These are phyloP conservation scores for Scrobipalpa atriplicella DNA, from an alignment of 2,888 invertebrate genomes.

Conservation along the genomic window DNA sequence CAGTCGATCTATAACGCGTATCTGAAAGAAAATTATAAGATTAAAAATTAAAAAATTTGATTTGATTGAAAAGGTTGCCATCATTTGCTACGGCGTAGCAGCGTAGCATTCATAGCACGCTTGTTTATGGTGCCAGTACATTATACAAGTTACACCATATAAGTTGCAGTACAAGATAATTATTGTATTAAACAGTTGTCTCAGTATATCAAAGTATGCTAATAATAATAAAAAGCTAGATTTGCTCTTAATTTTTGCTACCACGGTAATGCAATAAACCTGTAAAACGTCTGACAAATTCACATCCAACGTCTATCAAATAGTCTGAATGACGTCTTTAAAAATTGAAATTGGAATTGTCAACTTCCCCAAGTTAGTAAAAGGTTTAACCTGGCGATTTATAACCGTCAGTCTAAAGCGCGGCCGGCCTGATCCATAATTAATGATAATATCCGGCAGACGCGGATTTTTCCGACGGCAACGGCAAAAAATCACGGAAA, in stretches of 20 bases:
- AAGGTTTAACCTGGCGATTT: constrained; percentile 50
- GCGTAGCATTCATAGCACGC: no score
- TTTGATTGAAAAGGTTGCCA: no score
- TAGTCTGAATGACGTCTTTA: constrained; percentile 10
- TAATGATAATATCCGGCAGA: constrained; percentile 80
- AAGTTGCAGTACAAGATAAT: no score
- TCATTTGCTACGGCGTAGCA: not conserved
- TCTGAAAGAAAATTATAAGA: no score
- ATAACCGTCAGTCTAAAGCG: constrained; percentile 57
- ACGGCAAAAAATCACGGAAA: constrained; percentile 69
- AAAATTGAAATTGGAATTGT: constrained; percentile 15
- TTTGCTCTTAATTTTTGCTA: no score
- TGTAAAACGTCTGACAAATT: no score
- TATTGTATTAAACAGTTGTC: no score
- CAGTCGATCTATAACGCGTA: no score
- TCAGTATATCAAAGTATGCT: no score
- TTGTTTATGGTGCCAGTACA: not conserved
- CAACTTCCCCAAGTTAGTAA: constrained; percentile 28
- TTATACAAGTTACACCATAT: no score
- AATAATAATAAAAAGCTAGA: no score
- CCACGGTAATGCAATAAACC: not conserved
- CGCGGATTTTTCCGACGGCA: constrained; percentile 69
- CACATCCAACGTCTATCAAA: not conserved
- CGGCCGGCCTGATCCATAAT: constrained; percentile 72
- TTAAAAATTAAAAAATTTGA: no score